Conservation (phyloP, 2,113 vertebrate species). For the Hydropotes inermis region DNA sequence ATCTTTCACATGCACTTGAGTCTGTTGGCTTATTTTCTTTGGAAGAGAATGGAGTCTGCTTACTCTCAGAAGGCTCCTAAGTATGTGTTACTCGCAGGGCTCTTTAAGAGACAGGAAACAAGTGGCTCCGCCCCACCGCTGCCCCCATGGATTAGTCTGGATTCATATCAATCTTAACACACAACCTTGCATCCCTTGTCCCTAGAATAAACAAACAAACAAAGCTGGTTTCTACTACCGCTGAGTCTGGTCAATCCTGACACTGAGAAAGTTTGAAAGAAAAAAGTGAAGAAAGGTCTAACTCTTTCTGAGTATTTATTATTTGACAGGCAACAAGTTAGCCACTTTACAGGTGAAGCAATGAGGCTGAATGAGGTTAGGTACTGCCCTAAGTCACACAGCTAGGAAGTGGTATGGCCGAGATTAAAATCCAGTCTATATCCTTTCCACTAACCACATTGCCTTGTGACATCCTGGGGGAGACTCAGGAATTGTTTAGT, state of each 20-base stretch:
- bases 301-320: neutral
- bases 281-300: neutral
- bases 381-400: neutral
- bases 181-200: neutral
- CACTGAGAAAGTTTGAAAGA: neutral
- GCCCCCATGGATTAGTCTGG: neutral
- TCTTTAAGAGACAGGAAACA: neutral
- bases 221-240: neutral
- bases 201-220: neutral
- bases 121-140: fast-evolving
- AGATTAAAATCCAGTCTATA: neutral
- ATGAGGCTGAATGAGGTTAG: neutral
- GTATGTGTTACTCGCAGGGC: too few relatives aligned
- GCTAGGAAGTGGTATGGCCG: too few relatives aligned
- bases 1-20: neutral
- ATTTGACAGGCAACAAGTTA: neutral
- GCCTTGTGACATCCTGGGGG: neutral
- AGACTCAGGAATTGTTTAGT: neutral
- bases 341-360: neutral
- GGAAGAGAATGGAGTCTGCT: neutral
- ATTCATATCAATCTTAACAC: neutral
- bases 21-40: neutral
- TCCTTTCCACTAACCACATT: neutral
- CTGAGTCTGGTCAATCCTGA: neutral
- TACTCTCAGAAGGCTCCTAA: neutral